Evolutionary conservation across 2,797 vertebrate genomes (phyloP), one percentile per base, ranked within the genome.

Genomic region (Artibeus jamaicensis): DNA sequence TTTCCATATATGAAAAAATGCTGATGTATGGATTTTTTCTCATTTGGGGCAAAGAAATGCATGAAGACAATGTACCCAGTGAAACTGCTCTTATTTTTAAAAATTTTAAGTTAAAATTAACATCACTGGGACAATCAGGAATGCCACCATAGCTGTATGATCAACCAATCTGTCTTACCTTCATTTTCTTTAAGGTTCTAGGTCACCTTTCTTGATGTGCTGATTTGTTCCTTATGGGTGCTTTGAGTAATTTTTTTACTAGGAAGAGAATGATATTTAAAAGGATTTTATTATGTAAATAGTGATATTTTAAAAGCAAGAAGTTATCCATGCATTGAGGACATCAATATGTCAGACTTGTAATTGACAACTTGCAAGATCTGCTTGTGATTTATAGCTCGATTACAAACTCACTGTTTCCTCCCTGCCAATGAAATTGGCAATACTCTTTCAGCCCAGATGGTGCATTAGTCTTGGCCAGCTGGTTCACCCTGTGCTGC

Each of bases 401-500:
- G 98, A 99, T 99, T 99, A 99, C 98, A 98, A 98, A 97, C 97
- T 98, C 98, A 98, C 98, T 99, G 98, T 98, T 99, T 96, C 98
- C 98, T 95, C 97, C 97, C 97, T 98, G 99, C 98, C 98, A 99
- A 94, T 97, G 98, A 97, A 98, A 98, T 98, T 99, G 99, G 99
- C 99, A 99, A 98, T 97, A 98, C 97, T 98, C 98, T 99, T 98
- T 98, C 95, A 98, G 98, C 99, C 98, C 99, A 99, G 99, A 99
- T 99, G 99, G 99, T 98, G 97, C 98, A 99, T 99, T 99, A 99
- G 99, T 98, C 98, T 98, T 98, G 98, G 99, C 99, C 99, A 99
- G 99, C 99, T 99, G 98, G 98, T 98, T 98, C 97, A 89, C 97
- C 97, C 98, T 96, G 96, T 95, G 98, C 96, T 96, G 94, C 98